Evolutionary conservation across 2,797 vertebrate genomes (phyloP).

Genomic region (Carcharodon carcharias): DNA sequence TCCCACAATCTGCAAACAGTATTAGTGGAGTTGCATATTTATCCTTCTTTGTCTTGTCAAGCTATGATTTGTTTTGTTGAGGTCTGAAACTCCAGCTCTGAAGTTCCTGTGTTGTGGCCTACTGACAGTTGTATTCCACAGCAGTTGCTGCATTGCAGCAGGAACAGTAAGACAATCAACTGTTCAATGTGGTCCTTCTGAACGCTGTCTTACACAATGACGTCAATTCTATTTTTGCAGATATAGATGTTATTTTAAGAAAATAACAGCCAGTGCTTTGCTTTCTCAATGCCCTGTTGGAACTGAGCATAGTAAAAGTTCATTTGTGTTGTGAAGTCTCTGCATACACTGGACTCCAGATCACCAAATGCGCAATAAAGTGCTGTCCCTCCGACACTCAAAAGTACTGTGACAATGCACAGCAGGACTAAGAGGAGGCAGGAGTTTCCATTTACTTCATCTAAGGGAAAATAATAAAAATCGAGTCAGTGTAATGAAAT

Average conservation of each 20-base stretch:
- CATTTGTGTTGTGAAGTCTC: slow-evolving; percentile 79
- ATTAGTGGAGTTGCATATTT: not conserved
- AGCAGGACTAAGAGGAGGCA: slow-evolving; percentile 82
- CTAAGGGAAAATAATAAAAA: slow-evolving; percentile 53
- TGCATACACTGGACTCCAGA: slow-evolving; percentile 78
- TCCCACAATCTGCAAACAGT: not conserved
- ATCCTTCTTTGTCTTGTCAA: not conserved
- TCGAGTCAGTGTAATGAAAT: not conserved
- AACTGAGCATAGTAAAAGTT: slow-evolving; percentile 77
- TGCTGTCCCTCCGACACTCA: slow-evolving; percentile 85
- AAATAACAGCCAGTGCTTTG: slow-evolving; percentile 70
- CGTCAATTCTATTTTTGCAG: not conserved
- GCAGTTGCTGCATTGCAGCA: not conserved
- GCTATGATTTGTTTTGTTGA: not conserved
- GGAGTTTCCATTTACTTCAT: slow-evolving; percentile 79
- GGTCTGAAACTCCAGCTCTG: not conserved
- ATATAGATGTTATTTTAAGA: slow-evolving; percentile 4
- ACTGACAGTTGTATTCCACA: not conserved
- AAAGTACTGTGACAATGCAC: slow-evolving; percentile 82
- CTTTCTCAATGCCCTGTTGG: slow-evolving; percentile 62
- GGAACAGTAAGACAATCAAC: not conserved
- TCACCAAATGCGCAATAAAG: slow-evolving; percentile 84
- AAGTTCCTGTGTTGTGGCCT: not conserved
- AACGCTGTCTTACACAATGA: not conserved
- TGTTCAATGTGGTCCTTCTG: not conserved